Conservation (phyloP, 2,113 vertebrate species). For the Salvelinus fontinalis region DNA sequence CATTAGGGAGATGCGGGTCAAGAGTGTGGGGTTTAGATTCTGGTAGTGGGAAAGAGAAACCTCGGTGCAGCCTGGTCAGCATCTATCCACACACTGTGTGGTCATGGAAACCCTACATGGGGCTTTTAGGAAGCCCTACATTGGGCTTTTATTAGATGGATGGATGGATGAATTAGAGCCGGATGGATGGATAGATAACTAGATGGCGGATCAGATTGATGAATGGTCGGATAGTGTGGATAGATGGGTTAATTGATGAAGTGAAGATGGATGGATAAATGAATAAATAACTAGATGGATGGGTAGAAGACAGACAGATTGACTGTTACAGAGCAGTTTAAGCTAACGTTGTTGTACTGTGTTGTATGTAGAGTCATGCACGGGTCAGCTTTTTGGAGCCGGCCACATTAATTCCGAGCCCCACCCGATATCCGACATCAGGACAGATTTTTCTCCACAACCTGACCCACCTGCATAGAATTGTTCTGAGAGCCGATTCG, state of each 20-base stretch:
- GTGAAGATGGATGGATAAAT: neutral
- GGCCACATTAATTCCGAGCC: too few species aligned
- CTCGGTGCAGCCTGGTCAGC: neutral
- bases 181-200: neutral
- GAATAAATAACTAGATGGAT: neutral
- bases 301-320: too few species aligned
- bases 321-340: neutral
- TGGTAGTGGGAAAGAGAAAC: neutral
- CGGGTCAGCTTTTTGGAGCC: too few species aligned
- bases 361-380: constrained; percentile 76
- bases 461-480: too few species aligned
- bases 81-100: neutral
- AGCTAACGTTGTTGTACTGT: neutral
- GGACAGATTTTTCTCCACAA: too few species aligned
- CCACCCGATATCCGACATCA: too few species aligned
- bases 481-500: too few species aligned
- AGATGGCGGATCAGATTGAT: neutral
- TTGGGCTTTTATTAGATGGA: neutral
- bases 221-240: neutral
- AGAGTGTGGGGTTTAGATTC: neutral
- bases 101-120: neutral
- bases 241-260: neutral
- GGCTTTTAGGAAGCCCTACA: neutral
- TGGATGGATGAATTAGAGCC: neutral
- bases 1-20: neutral